A percentile compares a stretch with the other conserved stretches of the same genome.
phyloP scores from a whole-genome alignment of 2,888 invertebrate genomes.

The Brenthis daphne region DNA sequence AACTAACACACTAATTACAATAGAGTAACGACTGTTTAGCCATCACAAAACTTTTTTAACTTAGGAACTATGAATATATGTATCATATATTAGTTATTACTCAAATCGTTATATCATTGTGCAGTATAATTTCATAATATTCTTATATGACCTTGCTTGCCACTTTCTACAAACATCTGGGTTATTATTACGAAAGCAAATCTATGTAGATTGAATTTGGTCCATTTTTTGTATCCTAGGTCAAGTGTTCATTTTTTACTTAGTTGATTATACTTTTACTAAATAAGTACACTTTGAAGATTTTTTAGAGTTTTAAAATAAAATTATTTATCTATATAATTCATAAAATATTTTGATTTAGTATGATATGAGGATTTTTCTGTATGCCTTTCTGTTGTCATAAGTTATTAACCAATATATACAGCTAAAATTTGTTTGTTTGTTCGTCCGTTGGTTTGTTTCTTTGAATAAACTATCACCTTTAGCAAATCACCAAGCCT shows the following conservation, averaged over 20 bases:
- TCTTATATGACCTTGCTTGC: constrained; percentile 46
- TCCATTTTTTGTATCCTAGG: constrained; percentile 34
- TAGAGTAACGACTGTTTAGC: too few relatives aligned
- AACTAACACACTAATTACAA: too few relatives aligned
- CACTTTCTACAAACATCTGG: constrained; percentile 55
- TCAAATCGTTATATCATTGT: constrained; percentile 7
- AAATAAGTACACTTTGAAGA: not conserved
- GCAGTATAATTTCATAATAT: constrained; percentile 24
- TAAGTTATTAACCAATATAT: too few relatives aligned
- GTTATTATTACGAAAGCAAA: constrained; percentile 47
- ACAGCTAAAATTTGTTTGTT: too few relatives aligned
- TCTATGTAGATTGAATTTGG: constrained; percentile 33
- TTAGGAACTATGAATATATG: not conserved
- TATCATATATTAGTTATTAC: not conserved
- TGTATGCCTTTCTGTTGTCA: too few relatives aligned
- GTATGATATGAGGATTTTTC: too few relatives aligned
- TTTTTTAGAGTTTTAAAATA: constrained; percentile 3
- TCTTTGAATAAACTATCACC: too few relatives aligned
- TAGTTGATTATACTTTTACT: constrained; percentile 5
- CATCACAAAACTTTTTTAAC: not conserved
- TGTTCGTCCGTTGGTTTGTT: too few relatives aligned
- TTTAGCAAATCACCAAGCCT: too few relatives aligned
- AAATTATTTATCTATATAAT: too few relatives aligned
- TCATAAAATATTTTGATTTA: too few relatives aligned
- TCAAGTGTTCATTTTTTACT: constrained; percentile 17